A percentile compares a stretch with the other conserved stretches of the same genome.
These are phyloP conservation scores for Pygoscelis antarcticus DNA, from an alignment of 2,113 vertebrate species.

Conservation along the genomic window DNA sequence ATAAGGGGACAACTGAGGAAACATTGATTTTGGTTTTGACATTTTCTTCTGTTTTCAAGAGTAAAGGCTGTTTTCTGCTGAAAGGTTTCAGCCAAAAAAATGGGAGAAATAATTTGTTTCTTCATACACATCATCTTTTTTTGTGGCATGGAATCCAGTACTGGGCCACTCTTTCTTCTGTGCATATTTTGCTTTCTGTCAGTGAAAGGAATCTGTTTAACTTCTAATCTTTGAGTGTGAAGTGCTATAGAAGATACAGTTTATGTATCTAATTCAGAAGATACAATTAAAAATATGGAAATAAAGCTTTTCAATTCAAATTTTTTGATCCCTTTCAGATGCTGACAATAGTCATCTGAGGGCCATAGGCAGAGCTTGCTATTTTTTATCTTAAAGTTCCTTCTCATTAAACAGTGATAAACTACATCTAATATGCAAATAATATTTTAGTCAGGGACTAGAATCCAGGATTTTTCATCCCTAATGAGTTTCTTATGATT, in stretches of 20 bases:
- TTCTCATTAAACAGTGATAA: not conserved
- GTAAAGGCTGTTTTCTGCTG: not conserved
- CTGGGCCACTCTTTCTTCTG: not conserved
- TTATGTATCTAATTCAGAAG: not conserved
- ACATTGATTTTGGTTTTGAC: not conserved
- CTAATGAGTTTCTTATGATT: not conserved
- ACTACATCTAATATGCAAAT: not conserved
- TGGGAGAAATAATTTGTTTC: not conserved
- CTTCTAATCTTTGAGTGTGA: not conserved
- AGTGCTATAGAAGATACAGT: not conserved
- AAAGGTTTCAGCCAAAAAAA: not conserved
- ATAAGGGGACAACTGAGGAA: not conserved
- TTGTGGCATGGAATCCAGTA: not conserved
- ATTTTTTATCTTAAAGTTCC: not conserved
- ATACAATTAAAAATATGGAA: not conserved
- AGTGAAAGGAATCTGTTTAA: not conserved
- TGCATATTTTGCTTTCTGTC: not conserved
- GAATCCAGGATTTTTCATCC: not conserved
- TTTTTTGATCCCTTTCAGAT: not conserved
- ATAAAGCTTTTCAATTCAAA: not conserved
- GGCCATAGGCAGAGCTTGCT: not conserved
- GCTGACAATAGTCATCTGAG: not conserved
- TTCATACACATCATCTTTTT: not conserved
- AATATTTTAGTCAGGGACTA: not conserved
- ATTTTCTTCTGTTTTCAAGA: not conserved